Conservation (phyloP, 92 coral and sea anemone species). For the Palythoa heliodiscus region DNA sequence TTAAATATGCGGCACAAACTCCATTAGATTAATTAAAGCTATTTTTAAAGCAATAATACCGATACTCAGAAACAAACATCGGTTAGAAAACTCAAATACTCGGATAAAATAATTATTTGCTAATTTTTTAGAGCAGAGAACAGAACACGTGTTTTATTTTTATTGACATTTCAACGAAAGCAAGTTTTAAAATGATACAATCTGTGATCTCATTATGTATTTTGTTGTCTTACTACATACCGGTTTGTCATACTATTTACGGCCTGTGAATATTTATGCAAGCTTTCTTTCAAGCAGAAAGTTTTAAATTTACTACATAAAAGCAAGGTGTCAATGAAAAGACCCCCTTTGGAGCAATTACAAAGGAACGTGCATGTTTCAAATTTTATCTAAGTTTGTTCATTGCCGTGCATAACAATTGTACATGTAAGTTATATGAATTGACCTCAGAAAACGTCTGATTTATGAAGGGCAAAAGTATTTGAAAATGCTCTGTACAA, state of each 20-base stretch:
- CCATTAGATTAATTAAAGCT: too few relatives aligned
- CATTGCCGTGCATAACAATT: constrained; percentile 5
- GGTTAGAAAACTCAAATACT: too few relatives aligned
- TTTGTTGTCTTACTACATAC: not conserved
- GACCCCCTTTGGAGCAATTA: constrained; percentile 10
- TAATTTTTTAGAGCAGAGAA: too few relatives aligned
- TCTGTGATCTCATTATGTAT: not conserved
- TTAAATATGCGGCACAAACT: too few relatives aligned
- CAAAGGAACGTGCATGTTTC: constrained; percentile 7
- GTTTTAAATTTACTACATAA: not conserved
- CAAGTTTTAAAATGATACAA: too few relatives aligned
- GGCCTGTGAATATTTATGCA: not conserved
- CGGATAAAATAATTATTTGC: too few relatives aligned
- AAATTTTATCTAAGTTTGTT: not conserved
- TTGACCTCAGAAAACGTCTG: not conserved
- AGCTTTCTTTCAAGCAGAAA: constrained; percentile 1
- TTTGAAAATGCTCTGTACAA: not conserved
- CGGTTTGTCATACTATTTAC: not conserved
- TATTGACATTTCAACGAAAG: too few relatives aligned
- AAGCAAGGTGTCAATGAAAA: not conserved
- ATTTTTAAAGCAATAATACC: too few relatives aligned
- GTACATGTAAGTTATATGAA: not conserved
- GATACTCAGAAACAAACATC: too few relatives aligned
- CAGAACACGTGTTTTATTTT: too few relatives aligned
- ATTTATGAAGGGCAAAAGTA: not conserved